These are phyloP conservation scores for Ceratina calcarata DNA, from an alignment of 1,140 invertebrate species.

Conservation along the genomic window DNA sequence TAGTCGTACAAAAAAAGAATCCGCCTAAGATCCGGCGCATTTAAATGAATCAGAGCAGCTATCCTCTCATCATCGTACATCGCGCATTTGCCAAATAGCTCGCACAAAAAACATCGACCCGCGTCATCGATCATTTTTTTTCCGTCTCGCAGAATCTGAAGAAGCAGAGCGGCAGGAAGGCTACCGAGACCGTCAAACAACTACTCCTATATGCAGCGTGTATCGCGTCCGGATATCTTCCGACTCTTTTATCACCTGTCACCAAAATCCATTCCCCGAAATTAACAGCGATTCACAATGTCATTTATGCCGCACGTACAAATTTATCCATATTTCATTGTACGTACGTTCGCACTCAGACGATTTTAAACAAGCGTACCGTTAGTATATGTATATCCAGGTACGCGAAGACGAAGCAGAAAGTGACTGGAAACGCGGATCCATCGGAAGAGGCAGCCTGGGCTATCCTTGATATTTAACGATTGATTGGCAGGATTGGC, in stretches of 20 bases:
- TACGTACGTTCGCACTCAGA: neutral
- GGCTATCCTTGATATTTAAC: conserved; percentile 74
- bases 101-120: conserved; percentile 10
- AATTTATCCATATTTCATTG: neutral
- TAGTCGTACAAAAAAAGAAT: neutral
- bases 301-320: neutral
- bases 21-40: neutral
- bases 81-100: conserved; percentile 14
- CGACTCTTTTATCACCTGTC: conserved; percentile 12
- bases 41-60: conserved; percentile 15
- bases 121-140: conserved; percentile 16
- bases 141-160: neutral
- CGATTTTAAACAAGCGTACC: too few relatives aligned
- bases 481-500: conserved; percentile 78
- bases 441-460: conserved; percentile 25
- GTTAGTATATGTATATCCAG: too few relatives aligned
- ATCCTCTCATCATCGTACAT: conserved; percentile 1
- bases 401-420: neutral
- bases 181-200: neutral
- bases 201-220: neutral
- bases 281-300: conserved; percentile 15
- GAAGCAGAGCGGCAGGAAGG: too few relatives aligned
- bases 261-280: neutral
- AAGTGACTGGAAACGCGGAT: neutral
- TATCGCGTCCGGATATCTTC: neutral